These are phyloP conservation scores for Myotis planiceps DNA, from an alignment of 2,797 vertebrate species.

Conservation along the genomic window DNA sequence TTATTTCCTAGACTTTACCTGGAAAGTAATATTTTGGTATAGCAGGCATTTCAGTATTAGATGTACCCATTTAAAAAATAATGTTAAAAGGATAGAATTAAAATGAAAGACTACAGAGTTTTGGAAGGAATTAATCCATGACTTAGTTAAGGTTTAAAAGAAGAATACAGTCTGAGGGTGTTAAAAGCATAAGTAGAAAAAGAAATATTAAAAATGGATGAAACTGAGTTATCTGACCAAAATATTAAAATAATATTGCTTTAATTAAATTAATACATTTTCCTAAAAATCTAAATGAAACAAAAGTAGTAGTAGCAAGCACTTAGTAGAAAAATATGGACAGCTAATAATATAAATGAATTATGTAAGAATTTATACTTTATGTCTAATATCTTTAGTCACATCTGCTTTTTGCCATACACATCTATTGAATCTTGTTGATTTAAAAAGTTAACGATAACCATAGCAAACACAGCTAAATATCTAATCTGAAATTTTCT, in stretches of 20 bases:
- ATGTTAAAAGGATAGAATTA: not conserved
- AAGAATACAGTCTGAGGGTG: not conserved
- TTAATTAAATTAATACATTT: not conserved
- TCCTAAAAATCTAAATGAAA: not conserved
- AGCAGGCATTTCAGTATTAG: not conserved
- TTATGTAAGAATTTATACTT: not conserved
- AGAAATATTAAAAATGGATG: not conserved
- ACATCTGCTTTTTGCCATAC: not conserved
- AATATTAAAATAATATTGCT: not conserved
- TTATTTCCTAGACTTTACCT: not conserved
- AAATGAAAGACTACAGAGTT: not conserved
- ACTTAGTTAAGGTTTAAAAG: not conserved
- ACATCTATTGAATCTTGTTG: not conserved
- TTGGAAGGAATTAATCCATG: not conserved
- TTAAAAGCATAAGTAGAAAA: not conserved
- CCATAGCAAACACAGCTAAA: not conserved
- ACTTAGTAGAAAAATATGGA: not conserved
- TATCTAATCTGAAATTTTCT: conserved; percentile 14
- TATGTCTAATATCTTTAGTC: not conserved
- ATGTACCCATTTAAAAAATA: not conserved
- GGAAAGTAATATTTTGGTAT: not conserved
- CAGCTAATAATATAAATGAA: not conserved
- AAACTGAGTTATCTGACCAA: not conserved
- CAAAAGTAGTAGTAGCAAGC: not conserved
- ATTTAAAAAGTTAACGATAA: not conserved